Evolutionary conservation across 1,140 invertebrate species (phyloP), one percentile per base, ranked within the genome.

Genomic region (Popillia japonica): DNA sequence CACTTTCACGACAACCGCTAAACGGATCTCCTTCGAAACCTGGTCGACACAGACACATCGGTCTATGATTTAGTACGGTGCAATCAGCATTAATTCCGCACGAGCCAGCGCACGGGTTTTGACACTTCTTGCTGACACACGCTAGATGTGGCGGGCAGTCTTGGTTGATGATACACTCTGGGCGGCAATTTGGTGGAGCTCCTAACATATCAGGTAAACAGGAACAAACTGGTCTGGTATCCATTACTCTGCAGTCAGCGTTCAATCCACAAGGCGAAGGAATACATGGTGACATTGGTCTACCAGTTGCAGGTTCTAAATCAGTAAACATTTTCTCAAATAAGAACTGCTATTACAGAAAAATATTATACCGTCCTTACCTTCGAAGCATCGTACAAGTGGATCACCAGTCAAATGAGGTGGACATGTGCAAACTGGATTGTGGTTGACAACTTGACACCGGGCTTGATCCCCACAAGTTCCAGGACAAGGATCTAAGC

Each of bases 251-350:
- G 83, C 95, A 97, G 42, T 93, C 90, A 1, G 95, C 91, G 84
- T 96, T 95, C 0, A 93, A 90, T 6, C 95, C 95, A 86, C 96
- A 97, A 0, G 94, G 94, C 75, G 93, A 94, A 44, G 94, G 93
- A 59, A 92, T 82, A 82, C 95, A 96, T 11, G 94, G 94, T 83
- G 93, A 91, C 11, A 86, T 86, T 20, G 86, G 82, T 41, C 22
- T 64, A 7, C 10, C 17, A 7, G 55, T 77, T 3, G 11, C 2
- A 14, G 41, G 11, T 55, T 76, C 75, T 76, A 76, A 42, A 41
- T 11, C 8, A 73, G n/a, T 34, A 73, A 11, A 73, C 20, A 42
- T 42, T 20, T 17, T 44, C 6, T 42, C 6, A 14, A 75, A 23
- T 40, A 75, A 20, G 4, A 48, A 48, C 11, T 72, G 7, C 3